Evolutionary conservation across 1,140 invertebrate species (phyloP).

Genomic region (Oncopeltus fasciatus): DNA sequence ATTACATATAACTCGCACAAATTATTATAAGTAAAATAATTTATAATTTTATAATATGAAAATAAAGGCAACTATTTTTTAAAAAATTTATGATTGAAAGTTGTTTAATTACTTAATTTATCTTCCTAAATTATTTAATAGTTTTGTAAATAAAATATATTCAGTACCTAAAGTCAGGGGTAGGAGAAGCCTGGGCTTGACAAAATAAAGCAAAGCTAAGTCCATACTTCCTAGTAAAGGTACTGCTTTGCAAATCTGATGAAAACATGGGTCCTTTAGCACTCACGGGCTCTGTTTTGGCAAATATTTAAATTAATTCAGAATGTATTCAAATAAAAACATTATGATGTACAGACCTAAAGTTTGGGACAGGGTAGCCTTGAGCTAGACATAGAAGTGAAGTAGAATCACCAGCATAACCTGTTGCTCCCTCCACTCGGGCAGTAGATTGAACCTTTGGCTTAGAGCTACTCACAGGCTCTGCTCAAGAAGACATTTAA

Average conservation of each 20-base stretch:
- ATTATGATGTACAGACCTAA: constrained; percentile 29
- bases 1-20: no score
- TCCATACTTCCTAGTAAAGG: constrained; percentile 27
- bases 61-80: no score
- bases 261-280: constrained; percentile 42
- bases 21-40: no score
- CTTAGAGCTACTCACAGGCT: constrained; percentile 52
- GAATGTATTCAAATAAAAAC: constrained; percentile 18
- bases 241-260: constrained; percentile 30
- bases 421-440: neutral
- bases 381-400: constrained; percentile 44
- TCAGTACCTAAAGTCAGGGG: constrained; percentile 42
- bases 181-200: constrained; percentile 46
- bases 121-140: no score
- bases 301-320: constrained; percentile 18
- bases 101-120: no score
- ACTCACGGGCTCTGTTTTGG: constrained; percentile 36
- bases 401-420: constrained; percentile 6
- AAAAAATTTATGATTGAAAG: no score
- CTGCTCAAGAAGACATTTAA: constrained; percentile 29
- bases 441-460: constrained; percentile 28
- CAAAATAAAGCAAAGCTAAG: constrained; percentile 53
- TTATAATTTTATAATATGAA: no score
- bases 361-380: constrained; percentile 34
- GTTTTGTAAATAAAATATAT: neutral